A percentile compares a stretch with the other conserved stretches of the same genome.
Conservation (phyloP, 2,797 vertebrate genomes). For the Cuculus canorus region DNA sequence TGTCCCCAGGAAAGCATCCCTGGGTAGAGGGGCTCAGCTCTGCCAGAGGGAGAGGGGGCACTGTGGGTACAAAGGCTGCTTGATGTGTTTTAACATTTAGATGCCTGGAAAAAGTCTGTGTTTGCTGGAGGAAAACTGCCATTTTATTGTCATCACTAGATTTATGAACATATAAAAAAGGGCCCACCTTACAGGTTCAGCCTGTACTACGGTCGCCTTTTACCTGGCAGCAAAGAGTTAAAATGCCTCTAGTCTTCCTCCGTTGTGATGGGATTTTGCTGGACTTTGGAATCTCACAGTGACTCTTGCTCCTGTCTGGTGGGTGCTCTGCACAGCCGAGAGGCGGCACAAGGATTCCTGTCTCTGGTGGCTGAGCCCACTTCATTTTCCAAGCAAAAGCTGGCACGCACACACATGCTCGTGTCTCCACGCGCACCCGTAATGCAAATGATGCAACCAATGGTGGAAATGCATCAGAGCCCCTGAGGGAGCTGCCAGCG, state of each 20-base stretch:
- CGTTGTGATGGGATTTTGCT: not conserved
- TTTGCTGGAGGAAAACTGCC: not conserved
- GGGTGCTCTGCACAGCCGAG: not conserved
- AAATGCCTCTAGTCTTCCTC: not conserved
- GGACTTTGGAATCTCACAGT: not conserved
- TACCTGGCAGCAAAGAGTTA: not conserved
- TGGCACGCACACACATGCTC: fast-evolving
- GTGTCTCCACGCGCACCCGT: fast-evolving
- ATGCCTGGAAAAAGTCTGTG: not conserved
- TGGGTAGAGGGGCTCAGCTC: not conserved
- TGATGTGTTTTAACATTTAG: not conserved
- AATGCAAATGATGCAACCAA: constrained; percentile 66
- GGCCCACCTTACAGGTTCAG: not conserved
- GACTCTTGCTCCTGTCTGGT: not conserved
- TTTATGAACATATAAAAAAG: not conserved
- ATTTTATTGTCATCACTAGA: not conserved
- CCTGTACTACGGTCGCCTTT: not conserved
- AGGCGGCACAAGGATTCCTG: not conserved
- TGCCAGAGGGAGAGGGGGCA: not conserved
- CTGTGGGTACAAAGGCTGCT: not conserved
- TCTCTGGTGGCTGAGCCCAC: not conserved
- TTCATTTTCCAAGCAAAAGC: not conserved
- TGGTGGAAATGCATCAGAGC: constrained; percentile 67
- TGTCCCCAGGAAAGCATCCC: not conserved
- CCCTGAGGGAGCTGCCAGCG: not conserved